Percentiles rank a stretch among this genome's conserved stretches.
phyloP scores from a whole-genome alignment of 2,888 invertebrate species.

The Pammene aurita region DNA sequence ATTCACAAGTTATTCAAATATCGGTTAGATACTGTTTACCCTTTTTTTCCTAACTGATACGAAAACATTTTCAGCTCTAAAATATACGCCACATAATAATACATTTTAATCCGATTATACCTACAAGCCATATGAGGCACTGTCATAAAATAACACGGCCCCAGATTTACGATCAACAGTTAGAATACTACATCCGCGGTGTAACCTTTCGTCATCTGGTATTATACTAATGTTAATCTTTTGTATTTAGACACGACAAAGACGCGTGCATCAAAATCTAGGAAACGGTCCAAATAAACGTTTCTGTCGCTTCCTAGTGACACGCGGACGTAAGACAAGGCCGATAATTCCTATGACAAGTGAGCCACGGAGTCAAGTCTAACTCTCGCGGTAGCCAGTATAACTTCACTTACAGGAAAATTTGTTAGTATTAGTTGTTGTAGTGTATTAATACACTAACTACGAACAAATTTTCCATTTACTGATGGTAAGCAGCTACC shows the following conservation, averaged over 20 bases:
- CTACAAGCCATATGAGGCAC: slow-evolving; percentile 31
- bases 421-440: too few species aligned
- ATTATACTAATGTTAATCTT: slow-evolving; percentile 21
- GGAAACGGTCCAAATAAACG: slow-evolving; percentile 54
- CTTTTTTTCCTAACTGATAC: too few species aligned
- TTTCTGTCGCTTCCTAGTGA: slow-evolving; percentile 58
- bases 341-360: slow-evolving; percentile 61
- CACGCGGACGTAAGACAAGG: slow-evolving; percentile 60
- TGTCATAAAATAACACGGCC: slow-evolving; percentile 26
- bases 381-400: neutral
- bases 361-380: neutral
- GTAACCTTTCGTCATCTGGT: slow-evolving; percentile 29
- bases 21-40: too few species aligned
- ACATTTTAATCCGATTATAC: slow-evolving; percentile 6
- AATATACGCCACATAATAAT: too few species aligned
- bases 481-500: too few species aligned
- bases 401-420: too few species aligned
- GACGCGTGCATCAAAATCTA: slow-evolving; percentile 51
- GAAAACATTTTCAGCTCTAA: too few species aligned
- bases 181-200: slow-evolving; percentile 29
- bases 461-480: too few species aligned
- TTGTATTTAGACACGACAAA: slow-evolving; percentile 13
- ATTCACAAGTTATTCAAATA: too few species aligned
- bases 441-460: too few species aligned
- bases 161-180: slow-evolving; percentile 33